Conservation (phyloP, 2,113 vertebrate genomes). For the Dipodomys ordii region DNA sequence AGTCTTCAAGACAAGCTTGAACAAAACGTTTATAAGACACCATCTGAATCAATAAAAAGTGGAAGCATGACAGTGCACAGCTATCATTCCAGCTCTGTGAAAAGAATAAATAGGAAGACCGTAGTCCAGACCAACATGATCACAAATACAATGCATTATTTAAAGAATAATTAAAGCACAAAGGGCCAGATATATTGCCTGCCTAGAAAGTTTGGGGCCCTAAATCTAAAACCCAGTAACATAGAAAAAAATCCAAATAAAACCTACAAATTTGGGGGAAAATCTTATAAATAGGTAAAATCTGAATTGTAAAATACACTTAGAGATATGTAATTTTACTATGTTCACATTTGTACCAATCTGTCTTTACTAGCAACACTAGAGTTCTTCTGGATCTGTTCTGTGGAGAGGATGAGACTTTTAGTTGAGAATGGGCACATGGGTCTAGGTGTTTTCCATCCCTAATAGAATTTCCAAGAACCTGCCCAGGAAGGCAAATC, state of each 20-base stretch:
- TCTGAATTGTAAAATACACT: slow-evolving; percentile 57
- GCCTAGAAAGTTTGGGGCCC: too few relatives aligned
- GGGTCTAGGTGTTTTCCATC: not conserved
- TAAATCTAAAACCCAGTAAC: too few relatives aligned
- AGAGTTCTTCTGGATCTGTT: not conserved
- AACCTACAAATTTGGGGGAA: slow-evolving; percentile 48
- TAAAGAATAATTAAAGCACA: too few relatives aligned
- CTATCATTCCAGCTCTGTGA: too few relatives aligned
- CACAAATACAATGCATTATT: too few relatives aligned
- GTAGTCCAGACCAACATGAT: too few relatives aligned
- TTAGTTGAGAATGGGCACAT: not conserved
- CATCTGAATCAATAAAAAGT: too few relatives aligned
- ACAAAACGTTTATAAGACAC: too few relatives aligned
- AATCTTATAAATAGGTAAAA: slow-evolving; percentile 43
- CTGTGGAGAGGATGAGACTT: not conserved
- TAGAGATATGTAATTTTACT: slow-evolving; percentile 34
- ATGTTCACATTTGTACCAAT: not conserved
- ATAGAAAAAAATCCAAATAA: not conserved
- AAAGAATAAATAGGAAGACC: too few relatives aligned
- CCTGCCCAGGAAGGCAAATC: not conserved
- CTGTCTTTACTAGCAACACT: not conserved
- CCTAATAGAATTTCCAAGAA: not conserved
- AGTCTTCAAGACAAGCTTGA: too few relatives aligned
- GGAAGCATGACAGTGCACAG: too few relatives aligned
- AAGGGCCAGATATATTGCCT: too few relatives aligned